Evolutionary conservation across 1,140 invertebrate species (phyloP), one percentile per base, ranked within the genome.

Genomic region (Atta texana): DNA sequence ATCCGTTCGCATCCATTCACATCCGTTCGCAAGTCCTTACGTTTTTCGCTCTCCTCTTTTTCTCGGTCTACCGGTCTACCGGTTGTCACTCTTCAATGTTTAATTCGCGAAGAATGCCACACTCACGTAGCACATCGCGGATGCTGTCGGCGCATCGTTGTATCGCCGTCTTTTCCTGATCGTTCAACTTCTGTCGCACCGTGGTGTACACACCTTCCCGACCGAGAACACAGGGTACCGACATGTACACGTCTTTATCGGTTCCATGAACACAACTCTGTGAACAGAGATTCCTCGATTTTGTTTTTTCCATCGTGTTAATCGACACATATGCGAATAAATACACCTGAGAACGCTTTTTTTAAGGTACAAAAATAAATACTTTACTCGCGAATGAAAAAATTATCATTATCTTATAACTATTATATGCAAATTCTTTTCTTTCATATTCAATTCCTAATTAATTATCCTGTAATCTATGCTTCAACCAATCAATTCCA

Each of bases 191-290:
- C 92, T 96, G 96, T 85, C 96, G 95, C 63, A 97, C 93, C 66
- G 96, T 94, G 88, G 96, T 94, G 86, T 95, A 95, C 71, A 97
- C 94, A 74, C 96, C 96, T 80, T 95, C 95, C 21, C 95, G 94
- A 68, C 96, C 96, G 57, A 97, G 89, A 69, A 97, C 96, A 88
- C 95, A 96, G 21, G 96, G 96, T 51, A 97, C 91, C 66, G 96
- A 96, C 92, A 97, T 94, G 91, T 96, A 97, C 75, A 97, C 96
- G 80, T 97, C 96, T 84, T 96, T 94, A 85, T 96, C 95, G 75
- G 96, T 96, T n/a, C 95, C 96, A 90, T 96, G 96, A 77, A 89
- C 87, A 78, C 93, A 93, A 74, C 89, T 94, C 93, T 94, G 75
- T 8, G 85, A 87, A 88, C 44, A 76, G 18, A 85, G 14, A 68